Percentiles rank a stretch among this genome's conserved stretches.
Conservation (phyloP, 2,888 invertebrate genomes). For the Theodoxus fluviatilis region DNA sequence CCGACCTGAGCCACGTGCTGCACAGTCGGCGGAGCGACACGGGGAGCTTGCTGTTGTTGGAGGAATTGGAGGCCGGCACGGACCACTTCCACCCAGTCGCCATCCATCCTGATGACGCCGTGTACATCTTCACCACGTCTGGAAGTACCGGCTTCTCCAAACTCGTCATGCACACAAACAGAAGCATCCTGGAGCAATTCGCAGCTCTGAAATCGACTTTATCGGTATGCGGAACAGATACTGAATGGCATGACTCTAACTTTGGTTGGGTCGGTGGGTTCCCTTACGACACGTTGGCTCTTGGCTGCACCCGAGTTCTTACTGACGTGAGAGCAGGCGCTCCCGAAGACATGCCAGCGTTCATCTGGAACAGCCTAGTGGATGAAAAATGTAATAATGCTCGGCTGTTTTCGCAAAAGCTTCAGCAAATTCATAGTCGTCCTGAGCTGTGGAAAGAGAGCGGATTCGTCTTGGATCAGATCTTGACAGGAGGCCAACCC, state of each 20-base stretch:
- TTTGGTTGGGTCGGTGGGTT: slow-evolving; percentile 24
- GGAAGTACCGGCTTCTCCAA: slow-evolving; percentile 28
- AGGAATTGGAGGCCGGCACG: neutral
- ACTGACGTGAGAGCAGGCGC: neutral
- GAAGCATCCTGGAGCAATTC: neutral
- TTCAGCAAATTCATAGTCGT: too few species aligned
- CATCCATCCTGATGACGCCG: slow-evolving; percentile 10
- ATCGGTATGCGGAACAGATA: neutral
- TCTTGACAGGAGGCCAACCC: too few species aligned
- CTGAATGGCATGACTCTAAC: slow-evolving; percentile 11
- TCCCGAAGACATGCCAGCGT: slow-evolving; percentile 13
- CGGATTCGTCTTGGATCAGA: too few species aligned
- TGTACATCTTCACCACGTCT: slow-evolving; percentile 12
- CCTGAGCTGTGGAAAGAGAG: too few species aligned
- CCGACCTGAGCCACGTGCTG: neutral
- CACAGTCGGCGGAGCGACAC: neutral
- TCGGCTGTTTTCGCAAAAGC: too few species aligned
- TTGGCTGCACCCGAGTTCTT: slow-evolving; percentile 17
- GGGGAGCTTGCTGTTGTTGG: slow-evolving; percentile 12
- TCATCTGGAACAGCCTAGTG: slow-evolving; percentile 19
- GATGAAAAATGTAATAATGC: too few species aligned
- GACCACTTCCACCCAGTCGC: neutral
- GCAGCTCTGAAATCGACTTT: neutral
- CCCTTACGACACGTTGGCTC: neutral
- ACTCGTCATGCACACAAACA: slow-evolving; percentile 17